These are phyloP conservation scores for Mamestra configurata DNA, from an alignment of 1,140 invertebrate genomes.

Conservation along the genomic window DNA sequence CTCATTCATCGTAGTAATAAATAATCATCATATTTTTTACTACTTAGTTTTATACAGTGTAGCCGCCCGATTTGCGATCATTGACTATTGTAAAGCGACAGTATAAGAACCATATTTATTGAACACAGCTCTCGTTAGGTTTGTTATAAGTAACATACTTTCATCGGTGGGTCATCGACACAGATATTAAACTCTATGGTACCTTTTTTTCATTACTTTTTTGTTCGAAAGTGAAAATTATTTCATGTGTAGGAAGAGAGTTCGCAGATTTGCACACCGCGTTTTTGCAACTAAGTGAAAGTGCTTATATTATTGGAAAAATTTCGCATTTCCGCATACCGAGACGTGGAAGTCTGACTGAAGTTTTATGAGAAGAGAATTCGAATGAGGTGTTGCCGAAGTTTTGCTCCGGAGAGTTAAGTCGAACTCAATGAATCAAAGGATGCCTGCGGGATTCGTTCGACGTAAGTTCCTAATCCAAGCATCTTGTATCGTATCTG, in stretches of 20 bases:
- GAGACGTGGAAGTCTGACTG: not conserved
- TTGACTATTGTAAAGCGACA: constrained; percentile 49
- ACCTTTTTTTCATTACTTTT: constrained; percentile 57
- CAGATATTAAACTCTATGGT: constrained; percentile 57
- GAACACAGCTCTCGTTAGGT: constrained; percentile 19
- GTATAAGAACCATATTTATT: constrained; percentile 55
- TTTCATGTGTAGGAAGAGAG: constrained; percentile 50
- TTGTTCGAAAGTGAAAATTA: constrained; percentile 67
- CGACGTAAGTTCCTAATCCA: not conserved
- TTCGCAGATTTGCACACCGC: constrained; percentile 37
- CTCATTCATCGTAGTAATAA: constrained; percentile 67
- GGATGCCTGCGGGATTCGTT: not conserved
- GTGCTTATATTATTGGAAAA: constrained; percentile 36
- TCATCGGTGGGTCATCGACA: constrained; percentile 68
- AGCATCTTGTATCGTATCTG: not conserved
- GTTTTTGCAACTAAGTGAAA: constrained; percentile 47
- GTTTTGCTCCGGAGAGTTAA: not conserved
- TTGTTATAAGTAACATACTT: constrained; percentile 58
- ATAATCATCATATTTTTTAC: constrained; percentile 65
- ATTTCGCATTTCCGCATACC: constrained; percentile 2
- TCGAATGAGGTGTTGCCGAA: not conserved
- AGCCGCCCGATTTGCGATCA: constrained; percentile 7
- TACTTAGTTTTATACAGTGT: constrained; percentile 49
- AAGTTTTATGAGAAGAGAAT: constrained; percentile 9
- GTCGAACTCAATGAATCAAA: not conserved